phyloP scores from a whole-genome alignment of 2,797 vertebrate genomes.

The Delichon dasypus region DNA sequence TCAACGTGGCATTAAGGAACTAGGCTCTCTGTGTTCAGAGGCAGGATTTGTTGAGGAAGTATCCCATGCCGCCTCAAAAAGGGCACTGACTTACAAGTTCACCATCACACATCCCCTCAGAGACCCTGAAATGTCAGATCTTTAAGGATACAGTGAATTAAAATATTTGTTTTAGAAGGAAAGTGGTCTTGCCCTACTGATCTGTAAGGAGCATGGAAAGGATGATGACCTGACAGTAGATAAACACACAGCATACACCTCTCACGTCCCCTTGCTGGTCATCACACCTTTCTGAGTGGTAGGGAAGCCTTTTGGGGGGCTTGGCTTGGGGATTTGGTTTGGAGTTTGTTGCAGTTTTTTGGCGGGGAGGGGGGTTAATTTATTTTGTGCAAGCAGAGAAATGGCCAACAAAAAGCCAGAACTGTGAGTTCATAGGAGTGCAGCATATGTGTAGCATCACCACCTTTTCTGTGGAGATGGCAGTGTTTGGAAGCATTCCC shows the following conservation, averaged over 20 bases:
- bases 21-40: background rate
- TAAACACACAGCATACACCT: background rate
- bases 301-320: rapidly evolving
- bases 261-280: background rate
- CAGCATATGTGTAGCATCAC: background rate
- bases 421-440: background rate
- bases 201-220: background rate
- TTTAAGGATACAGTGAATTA: background rate
- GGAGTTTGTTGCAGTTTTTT: background rate
- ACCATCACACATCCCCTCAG: background rate
- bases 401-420: background rate
- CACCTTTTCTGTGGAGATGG: background rate
- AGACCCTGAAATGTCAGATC: background rate
- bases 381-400: background rate
- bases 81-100: background rate
- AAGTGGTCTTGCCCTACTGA: background rate
- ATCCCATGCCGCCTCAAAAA: background rate
- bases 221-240: background rate
- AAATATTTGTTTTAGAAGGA: background rate
- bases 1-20: background rate
- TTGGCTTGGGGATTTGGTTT: background rate
- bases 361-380: rapidly evolving
- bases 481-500: background rate
- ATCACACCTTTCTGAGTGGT: background rate
- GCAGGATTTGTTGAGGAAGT: background rate